Percentiles rank a stretch among this genome's conserved stretches.
Conservation (phyloP, 2,888 invertebrate species). For the Diabrotica balteata region DNA sequence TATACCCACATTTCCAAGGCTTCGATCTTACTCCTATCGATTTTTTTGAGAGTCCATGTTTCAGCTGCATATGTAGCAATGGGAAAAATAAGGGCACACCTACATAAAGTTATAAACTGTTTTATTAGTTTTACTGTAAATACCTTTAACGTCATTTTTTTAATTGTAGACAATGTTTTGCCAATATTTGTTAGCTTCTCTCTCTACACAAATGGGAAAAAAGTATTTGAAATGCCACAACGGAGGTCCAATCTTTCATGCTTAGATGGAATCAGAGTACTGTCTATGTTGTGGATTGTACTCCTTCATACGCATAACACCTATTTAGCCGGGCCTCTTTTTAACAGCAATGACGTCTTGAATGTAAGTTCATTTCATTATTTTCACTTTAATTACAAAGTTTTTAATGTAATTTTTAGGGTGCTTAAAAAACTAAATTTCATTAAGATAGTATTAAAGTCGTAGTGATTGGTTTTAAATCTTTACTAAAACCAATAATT, state of each 20-base stretch:
- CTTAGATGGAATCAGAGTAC: constrained; percentile 43
- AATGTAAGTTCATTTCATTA: constrained; percentile 13
- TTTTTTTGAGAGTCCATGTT: no score
- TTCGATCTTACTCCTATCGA: no score
- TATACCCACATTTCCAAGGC: no score
- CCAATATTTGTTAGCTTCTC: constrained; percentile 30
- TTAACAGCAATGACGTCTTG: constrained; percentile 32
- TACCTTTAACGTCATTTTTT: neutral
- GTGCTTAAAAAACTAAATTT: no score
- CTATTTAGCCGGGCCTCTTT: constrained; percentile 28
- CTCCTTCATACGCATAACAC: constrained; percentile 56
- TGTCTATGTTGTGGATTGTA: constrained; percentile 62
- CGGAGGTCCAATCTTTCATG: constrained; percentile 29
- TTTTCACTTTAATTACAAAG: no score
- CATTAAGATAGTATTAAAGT: no score
- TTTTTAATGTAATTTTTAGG: no score
- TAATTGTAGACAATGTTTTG: constrained; percentile 27
- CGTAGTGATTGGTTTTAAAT: no score
- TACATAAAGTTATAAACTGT: neutral
- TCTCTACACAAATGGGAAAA: constrained; percentile 25
- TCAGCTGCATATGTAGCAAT: no score
- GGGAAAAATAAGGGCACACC: no score
- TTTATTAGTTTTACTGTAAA: neutral
- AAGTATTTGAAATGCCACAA: constrained; percentile 30
- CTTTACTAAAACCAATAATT: no score